A percentile compares a stretch with the other conserved stretches of the same genome.
Evolutionary conservation across 1,140 invertebrate genomes (phyloP).

Genomic region (Drosophila azteca): DNA sequence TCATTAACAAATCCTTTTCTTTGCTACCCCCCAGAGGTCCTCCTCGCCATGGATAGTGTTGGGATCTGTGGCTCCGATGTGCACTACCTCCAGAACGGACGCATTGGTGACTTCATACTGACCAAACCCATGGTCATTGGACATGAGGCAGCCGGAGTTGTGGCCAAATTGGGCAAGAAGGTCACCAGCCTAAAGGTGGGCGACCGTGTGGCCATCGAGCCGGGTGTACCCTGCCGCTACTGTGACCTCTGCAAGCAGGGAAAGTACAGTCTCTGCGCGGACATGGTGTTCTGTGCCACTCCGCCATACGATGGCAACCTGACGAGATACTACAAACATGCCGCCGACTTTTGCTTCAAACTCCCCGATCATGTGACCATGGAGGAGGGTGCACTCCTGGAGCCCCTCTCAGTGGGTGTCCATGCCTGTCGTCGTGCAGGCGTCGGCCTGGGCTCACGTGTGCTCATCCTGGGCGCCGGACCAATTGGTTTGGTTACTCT

Average conservation of each 20-base stretch:
- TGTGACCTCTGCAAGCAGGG: constrained; percentile 95
- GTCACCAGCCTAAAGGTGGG: constrained; percentile 91
- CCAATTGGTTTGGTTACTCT: constrained; percentile 95
- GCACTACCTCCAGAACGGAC: constrained; percentile 93
- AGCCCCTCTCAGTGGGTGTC: constrained; percentile 96
- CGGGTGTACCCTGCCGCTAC: constrained; percentile 93
- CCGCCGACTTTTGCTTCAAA: constrained; percentile 97
- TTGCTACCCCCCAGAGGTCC: constrained; percentile 86
- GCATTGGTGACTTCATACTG: constrained; percentile 93
- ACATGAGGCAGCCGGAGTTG: constrained; percentile 92
- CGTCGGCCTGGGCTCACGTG: constrained; percentile 89
- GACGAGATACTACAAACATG: constrained; percentile 92
- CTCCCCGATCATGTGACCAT: constrained; percentile 94
- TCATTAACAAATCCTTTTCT: no score
- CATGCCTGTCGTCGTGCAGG: constrained; percentile 93
- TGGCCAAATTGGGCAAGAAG: constrained; percentile 88
- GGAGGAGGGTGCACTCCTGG: constrained; percentile 96
- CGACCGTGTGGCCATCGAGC: constrained; percentile 96
- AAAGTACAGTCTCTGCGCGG: constrained; percentile 94
- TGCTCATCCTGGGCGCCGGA: constrained; percentile 95
- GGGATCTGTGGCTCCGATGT: constrained; percentile 99
- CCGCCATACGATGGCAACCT: constrained; percentile 95
- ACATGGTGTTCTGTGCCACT: constrained; percentile 95
- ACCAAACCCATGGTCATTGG: constrained; percentile 94
- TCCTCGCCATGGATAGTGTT: constrained; percentile 94